These are phyloP conservation scores for Oedothorax gibbosus DNA, from an alignment of 1,140 invertebrate species.

Conservation along the genomic window DNA sequence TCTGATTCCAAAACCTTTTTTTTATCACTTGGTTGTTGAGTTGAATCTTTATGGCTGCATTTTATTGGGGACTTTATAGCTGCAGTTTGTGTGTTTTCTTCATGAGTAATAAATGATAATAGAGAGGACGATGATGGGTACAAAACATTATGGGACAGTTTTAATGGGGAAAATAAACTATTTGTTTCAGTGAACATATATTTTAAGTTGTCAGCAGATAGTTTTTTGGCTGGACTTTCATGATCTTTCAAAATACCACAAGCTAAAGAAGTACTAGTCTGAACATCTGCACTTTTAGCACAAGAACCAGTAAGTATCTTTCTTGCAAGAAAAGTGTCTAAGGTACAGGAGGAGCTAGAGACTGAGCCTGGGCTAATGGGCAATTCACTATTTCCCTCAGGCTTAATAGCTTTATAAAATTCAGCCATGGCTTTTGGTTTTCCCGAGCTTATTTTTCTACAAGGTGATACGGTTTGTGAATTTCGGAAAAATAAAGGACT, in stretches of 20 bases:
- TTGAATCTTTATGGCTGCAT: too few species aligned
- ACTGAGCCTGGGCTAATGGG: slow-evolving; percentile 36
- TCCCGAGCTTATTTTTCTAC: not conserved
- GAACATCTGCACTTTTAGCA: not conserved
- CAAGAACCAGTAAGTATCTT: not conserved
- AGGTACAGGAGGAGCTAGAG: slow-evolving; percentile 41
- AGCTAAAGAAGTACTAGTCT: too few species aligned
- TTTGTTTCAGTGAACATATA: too few species aligned
- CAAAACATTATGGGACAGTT: too few species aligned
- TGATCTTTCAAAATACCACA: too few species aligned
- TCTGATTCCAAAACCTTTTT: too few species aligned
- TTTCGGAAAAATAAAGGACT: not conserved
- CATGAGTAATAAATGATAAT: too few species aligned
- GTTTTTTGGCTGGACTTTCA: too few species aligned
- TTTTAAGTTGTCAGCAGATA: too few species aligned
- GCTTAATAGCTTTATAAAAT: slow-evolving; percentile 20
- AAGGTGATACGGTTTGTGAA: not conserved
- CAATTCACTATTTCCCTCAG: not conserved
- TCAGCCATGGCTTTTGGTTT: slow-evolving; percentile 44
- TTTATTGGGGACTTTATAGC: not conserved
- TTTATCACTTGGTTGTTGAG: too few species aligned
- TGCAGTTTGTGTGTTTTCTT: not conserved
- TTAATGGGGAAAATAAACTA: too few species aligned
- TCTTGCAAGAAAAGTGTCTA: slow-evolving; percentile 42
- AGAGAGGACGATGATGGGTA: too few species aligned